Evolutionary conservation across 1,140 invertebrate genomes (phyloP), one percentile per base, ranked within the genome.

Genomic region (Euura lappo): DNA sequence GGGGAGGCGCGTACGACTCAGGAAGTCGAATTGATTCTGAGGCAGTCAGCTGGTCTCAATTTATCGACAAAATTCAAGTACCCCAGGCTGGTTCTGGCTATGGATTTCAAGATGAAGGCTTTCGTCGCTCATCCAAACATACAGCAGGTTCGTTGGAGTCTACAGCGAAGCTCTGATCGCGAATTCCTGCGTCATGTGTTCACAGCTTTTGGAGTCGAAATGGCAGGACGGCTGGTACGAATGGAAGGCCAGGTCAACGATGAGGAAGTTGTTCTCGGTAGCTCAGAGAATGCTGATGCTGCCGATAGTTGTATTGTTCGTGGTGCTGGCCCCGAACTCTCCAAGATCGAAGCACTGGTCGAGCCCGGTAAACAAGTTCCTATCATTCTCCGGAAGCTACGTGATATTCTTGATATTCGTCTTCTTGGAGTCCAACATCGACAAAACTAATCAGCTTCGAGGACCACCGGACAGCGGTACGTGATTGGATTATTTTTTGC

Each of bases 81-180:
- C 68, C 92, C 92, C 2, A 83, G 93, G 45, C 81, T 95, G 2
- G 89, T 93, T 70, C 83, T 94, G 71, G 93, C 93, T 0, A 89
- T 95, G 72, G 92, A 93, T 79, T 91, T 91, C 79, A 90, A 92
- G 76, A 93, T 95, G 78, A 94, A 93, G 80, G 89, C 89, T 80
- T 94, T 95, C 79, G 92, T 95, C 0, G 92, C 93, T 2, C 93
- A 94, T 83, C 90, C 93, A 0, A 92, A 94, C 78, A 91, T 93
- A 28, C 94, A 95, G 83, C 92, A 93, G 81, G 89, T 93, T 76
- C 28, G 28, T 28, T 28, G 0, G 28, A 1, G 28, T 28, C 28
- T 28, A 28, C 10, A 64, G 1, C 10, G 13, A 64, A 11, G 13
- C 60, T 11, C 10, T 64, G 13, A 10, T 64, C 10, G 28, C 28